phyloP scores from a whole-genome alignment of 2,888 invertebrate genomes.

The Xestia rhomboidea region DNA sequence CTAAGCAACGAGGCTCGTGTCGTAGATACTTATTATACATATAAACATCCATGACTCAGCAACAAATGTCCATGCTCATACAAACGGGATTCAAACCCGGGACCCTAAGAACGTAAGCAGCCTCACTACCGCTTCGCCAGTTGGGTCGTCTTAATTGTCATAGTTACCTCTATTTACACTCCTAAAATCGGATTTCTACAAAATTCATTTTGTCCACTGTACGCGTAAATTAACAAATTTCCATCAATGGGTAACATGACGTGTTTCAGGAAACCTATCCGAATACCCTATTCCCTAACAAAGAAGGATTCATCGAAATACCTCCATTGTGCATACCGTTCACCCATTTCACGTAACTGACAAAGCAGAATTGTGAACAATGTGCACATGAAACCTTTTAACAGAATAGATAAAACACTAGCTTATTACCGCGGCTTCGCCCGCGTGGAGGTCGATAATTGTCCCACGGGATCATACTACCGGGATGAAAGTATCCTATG shows the following conservation, averaged over 20 bases:
- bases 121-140: too few species aligned
- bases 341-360: conserved; percentile 21
- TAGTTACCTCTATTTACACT: neutral
- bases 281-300: conserved; percentile 8
- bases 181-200: neutral
- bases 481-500: too few species aligned
- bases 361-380: conserved; percentile 10
- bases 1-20: too few species aligned
- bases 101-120: too few species aligned
- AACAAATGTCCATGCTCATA: too few species aligned
- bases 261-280: neutral
- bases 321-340: conserved; percentile 9
- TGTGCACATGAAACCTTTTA: conserved; percentile 29
- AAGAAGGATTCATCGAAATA: conserved; percentile 26
- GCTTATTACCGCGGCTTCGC: too few species aligned
- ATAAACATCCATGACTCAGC: too few species aligned
- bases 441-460: too few species aligned
- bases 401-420: neutral
- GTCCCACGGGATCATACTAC: too few species aligned
- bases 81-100: too few species aligned
- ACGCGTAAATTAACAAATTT: neutral
- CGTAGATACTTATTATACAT: too few species aligned
- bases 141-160: neutral
- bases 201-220: neutral
- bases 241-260: conserved; percentile 1